Evolutionary conservation across 1,140 invertebrate genomes (phyloP), one percentile per base, ranked within the genome.

Genomic region (Atta texana): DNA sequence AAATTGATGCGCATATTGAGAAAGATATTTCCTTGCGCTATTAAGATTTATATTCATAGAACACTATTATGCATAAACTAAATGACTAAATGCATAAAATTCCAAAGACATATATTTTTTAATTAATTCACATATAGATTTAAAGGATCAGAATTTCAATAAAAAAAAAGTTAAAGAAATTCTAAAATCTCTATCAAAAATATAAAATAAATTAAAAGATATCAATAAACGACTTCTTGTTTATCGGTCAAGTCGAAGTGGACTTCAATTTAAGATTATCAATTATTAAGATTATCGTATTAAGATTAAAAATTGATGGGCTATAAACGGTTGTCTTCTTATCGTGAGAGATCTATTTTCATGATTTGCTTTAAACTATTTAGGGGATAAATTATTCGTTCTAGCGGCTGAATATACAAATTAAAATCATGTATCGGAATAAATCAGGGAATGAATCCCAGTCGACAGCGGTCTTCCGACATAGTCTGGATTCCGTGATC

Each of bases 371-470:
- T 57, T 61, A 61, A 18, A 12, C 57, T 21, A 24, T 31, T 61
- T 61, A 75, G 4, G 14, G 39, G 12, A 51, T 51, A 61, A 63
- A 61, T 57, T 74, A 49, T 18, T 24, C 14, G 34, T 74, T 74
- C 72, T 44, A 63, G n/a, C 39, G 18, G 49, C 39, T 44, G 16
- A 51, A 12, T 44, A 49, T 68, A 80, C 77, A 80, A 80, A 80
- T 80, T 80, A 80, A 49, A 55, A 68, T 69, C 49, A 31, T 55
- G 63, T 39, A 84, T 75, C 57, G 80, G 53, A 74, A 84, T 84
- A 84, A 84, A 84, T 84, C 69, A 71, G 49, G 49, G 18, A 14
- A 61, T 28, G 57, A 28, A 74, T 82, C 68, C 55, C 31, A 18
- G 7, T 31, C 55, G 44, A 51, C 53, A 31, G 44, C 39, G 68